A percentile compares a stretch with the other conserved stretches of the same genome.
Conservation (phyloP, 2,113 vertebrate species). For the Lagopus leucura region DNA sequence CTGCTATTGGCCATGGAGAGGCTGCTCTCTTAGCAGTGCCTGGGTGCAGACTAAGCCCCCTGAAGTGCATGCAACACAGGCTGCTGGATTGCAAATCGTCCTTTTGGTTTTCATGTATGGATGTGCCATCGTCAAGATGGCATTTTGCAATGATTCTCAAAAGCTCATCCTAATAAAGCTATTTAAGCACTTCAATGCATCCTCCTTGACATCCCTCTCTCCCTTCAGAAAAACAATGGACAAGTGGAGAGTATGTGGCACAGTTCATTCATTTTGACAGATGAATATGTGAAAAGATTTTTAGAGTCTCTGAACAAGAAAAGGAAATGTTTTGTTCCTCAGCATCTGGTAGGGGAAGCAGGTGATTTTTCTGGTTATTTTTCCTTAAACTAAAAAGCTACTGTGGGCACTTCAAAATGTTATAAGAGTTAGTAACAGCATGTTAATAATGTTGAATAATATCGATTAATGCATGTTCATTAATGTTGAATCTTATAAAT, state of each 20-base stretch:
- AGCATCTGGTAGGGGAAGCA: not conserved
- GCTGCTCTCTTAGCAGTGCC: not conserved
- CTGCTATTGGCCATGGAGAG: not conserved
- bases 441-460: not conserved
- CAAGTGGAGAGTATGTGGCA: not conserved
- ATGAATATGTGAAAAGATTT: not conserved
- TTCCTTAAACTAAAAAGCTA: slow-evolving; percentile 23
- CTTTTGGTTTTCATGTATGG: not conserved
- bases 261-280: not conserved
- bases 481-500: slow-evolving; percentile 15
- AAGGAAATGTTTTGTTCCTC: not conserved
- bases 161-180: not conserved
- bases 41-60: not conserved
- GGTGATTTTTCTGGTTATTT: slow-evolving; percentile 12
- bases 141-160: not conserved
- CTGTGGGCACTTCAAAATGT: slow-evolving; percentile 19
- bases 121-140: not conserved
- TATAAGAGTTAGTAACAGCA: not conserved
- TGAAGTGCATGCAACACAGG: not conserved
- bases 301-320: not conserved
- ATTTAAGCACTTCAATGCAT: not conserved
- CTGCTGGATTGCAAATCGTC: not conserved
- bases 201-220: not conserved
- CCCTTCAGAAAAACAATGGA: not conserved
- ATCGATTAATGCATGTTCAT: not conserved